phyloP scores from a whole-genome alignment of 2,888 invertebrate species.

The Xanthia togata region DNA sequence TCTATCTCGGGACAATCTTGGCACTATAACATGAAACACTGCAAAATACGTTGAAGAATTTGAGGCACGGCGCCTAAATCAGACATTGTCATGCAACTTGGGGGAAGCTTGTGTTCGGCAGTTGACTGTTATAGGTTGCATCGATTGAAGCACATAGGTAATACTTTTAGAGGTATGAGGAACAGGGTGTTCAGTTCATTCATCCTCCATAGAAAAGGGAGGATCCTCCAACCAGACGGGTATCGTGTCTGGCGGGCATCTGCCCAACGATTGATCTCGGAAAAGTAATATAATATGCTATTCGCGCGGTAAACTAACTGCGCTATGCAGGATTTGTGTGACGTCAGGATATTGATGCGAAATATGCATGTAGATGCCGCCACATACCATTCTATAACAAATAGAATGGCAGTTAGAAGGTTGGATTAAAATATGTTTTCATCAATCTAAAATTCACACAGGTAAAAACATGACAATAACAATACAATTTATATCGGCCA shows the following conservation, averaged over 20 bases:
- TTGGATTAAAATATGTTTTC: slow-evolving; percentile 19
- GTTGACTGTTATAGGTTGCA: neutral
- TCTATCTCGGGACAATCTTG: neutral
- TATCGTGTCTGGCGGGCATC: too few relatives aligned
- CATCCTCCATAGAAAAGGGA: too few relatives aligned
- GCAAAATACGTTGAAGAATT: slow-evolving; percentile 7
- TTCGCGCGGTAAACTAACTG: too few relatives aligned
- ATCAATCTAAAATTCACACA: slow-evolving; percentile 4
- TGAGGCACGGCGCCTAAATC: neutral
- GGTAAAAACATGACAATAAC: slow-evolving; percentile 25
- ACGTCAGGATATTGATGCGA: too few relatives aligned
- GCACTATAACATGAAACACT: neutral
- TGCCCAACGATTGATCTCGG: too few relatives aligned
- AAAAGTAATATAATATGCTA: too few relatives aligned
- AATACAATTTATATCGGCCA: slow-evolving; percentile 10
- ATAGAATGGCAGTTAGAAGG: neutral
- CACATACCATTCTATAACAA: slow-evolving; percentile 7
- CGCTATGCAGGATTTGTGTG: too few relatives aligned
- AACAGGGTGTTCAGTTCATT: too few relatives aligned
- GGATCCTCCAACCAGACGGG: too few relatives aligned
- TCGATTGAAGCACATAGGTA: neutral
- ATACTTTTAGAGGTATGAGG: neutral
- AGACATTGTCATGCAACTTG: neutral
- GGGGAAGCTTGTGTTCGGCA: neutral
- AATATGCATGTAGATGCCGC: too few relatives aligned